Conservation (phyloP, 2,113 vertebrate species). For the Eulacestoma nigropectus region DNA sequence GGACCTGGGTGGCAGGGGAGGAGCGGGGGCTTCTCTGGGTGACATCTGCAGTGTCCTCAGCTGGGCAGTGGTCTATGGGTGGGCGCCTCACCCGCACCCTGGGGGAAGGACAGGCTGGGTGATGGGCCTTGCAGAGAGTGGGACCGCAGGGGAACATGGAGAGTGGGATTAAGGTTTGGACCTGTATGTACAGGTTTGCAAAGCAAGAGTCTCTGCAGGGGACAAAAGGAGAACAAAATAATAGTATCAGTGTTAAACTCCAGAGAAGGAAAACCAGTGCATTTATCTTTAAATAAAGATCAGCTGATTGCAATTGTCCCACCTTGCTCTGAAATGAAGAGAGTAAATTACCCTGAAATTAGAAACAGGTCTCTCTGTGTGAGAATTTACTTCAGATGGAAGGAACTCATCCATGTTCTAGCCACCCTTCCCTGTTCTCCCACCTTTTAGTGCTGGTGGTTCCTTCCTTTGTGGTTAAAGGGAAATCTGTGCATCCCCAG, state of each 20-base stretch:
- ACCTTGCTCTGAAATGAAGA: not conserved
- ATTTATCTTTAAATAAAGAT: not conserved
- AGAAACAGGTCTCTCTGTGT: not conserved
- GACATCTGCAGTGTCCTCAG: not conserved
- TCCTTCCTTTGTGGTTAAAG: not conserved
- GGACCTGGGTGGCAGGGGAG: not conserved
- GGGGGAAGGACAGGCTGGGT: not conserved
- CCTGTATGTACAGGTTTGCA: not conserved
- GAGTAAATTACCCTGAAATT: not conserved
- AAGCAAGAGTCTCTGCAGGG: not conserved
- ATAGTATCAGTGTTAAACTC: not conserved
- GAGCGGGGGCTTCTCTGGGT: not conserved
- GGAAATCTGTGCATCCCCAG: not conserved
- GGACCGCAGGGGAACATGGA: rapidly evolving
- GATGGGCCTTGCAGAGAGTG: not conserved
- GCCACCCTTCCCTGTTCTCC: not conserved
- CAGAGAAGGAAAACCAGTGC: rapidly evolving
- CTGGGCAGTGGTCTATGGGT: not conserved
- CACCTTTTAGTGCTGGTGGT: not conserved
- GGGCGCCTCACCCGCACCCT: rapidly evolving
- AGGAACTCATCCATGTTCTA: not conserved
- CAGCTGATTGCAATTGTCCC: not conserved
- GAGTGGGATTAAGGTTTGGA: not conserved
- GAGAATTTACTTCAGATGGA: not conserved
- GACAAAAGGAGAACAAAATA: not conserved